Conservation (phyloP, 2,113 vertebrate genomes). For the Pycnonotus jocosus region DNA sequence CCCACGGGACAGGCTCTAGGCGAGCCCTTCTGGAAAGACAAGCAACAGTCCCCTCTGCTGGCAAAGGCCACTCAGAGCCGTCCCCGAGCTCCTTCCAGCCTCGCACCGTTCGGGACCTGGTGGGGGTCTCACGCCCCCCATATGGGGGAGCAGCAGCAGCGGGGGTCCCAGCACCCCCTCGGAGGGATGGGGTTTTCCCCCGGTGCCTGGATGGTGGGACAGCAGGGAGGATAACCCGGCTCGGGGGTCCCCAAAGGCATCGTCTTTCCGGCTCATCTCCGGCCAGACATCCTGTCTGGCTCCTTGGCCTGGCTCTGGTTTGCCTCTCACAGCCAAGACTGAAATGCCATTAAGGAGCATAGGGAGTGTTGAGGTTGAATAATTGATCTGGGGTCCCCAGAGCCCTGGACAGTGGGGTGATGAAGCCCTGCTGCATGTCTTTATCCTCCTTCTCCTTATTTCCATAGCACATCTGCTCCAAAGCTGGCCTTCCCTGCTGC, state of each 20-base stretch:
- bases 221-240: background rate
- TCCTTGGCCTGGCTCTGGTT: background rate
- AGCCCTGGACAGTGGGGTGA: background rate
- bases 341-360: background rate
- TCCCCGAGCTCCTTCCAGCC: background rate
- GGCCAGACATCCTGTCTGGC: constrained; percentile 24
- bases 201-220: background rate
- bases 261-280: background rate
- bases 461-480: background rate
- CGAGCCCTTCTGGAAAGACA: background rate
- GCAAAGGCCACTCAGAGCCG: background rate
- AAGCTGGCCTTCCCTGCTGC: fast-evolving
- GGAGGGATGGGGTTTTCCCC: background rate
- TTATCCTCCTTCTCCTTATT: background rate
- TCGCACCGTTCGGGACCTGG: fast-evolving
- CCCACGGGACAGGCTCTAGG: background rate
- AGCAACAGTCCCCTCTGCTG: constrained; percentile 56
- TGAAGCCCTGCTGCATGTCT: background rate
- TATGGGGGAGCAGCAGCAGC: fast-evolving
- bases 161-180: fast-evolving
- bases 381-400: background rate
- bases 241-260: background rate
- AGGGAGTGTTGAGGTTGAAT: background rate
- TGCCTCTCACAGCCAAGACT: background rate
- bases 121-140: fast-evolving